phyloP scores from a whole-genome alignment of 2,888 invertebrate species.

The Drosophila neonasuta region DNA sequence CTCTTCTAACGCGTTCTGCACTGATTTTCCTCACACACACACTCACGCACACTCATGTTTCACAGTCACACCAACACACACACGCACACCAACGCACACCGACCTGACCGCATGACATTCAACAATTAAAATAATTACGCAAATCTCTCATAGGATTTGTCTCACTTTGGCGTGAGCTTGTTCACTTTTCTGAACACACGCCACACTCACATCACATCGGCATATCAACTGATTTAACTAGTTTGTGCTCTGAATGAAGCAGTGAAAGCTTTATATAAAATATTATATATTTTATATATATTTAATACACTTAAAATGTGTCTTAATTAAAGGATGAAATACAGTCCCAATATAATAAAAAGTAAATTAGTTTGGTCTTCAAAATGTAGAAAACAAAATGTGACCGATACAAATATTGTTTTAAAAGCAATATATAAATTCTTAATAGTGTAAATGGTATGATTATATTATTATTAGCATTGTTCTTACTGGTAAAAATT shows the following conservation, averaged over 20 bases:
- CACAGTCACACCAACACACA: background rate
- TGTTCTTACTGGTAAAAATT: too few relatives aligned
- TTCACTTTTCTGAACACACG: slow-evolving; percentile 23
- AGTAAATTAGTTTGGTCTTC: too few relatives aligned
- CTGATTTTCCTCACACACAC: slow-evolving; percentile 48
- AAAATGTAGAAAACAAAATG: too few relatives aligned
- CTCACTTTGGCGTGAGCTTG: slow-evolving; percentile 48
- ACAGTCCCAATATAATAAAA: too few relatives aligned
- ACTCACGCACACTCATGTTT: slow-evolving; percentile 12
- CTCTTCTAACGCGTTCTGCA: slow-evolving; percentile 35
- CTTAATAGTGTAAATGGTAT: too few relatives aligned
- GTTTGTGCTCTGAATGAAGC: background rate
- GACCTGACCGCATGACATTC: slow-evolving; percentile 74
- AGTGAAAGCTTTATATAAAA: background rate
- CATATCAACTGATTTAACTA: background rate
- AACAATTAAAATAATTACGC: slow-evolving; percentile 78
- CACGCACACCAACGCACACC: slow-evolving; percentile 14
- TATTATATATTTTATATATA: too few relatives aligned
- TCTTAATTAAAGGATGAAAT: too few relatives aligned
- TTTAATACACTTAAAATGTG: too few relatives aligned
- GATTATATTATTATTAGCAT: too few relatives aligned
- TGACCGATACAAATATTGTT: too few relatives aligned
- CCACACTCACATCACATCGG: slow-evolving; percentile 7
- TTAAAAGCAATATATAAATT: too few relatives aligned
- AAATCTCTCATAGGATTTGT: slow-evolving; percentile 74